Base-by-base conservation (phyloP, 2,113 vertebrate genomes). In the Machaerirhynchus nigripectus region DNA sequence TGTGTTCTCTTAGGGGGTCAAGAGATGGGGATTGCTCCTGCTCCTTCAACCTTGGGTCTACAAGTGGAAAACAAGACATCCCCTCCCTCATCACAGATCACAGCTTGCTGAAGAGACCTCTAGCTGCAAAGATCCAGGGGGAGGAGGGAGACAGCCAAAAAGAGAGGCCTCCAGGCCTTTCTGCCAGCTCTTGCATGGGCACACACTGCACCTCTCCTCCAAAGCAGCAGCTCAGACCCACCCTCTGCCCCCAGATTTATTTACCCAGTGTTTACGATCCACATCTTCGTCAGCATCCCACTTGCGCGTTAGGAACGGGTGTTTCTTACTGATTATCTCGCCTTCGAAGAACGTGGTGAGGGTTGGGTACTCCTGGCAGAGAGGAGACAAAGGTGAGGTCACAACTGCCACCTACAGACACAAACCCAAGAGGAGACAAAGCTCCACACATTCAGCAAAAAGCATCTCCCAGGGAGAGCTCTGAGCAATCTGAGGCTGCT, bases 221-320 rank as follows among this genome's bases (percentile, higher is more conserved):
- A 44, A 33, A 69, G 0, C 67, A 76, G 89, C 35, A 44, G 69
- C 69, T 33, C 47, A 65, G 68, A 16, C 3, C 47, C 31, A 10
- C 23, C 9, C 12, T 4, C 4, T 19, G 49, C 13, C 86, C n/a
- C 35, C n/a, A 15, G 23, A 47, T 28, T 49, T 49, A 84, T 90
- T 97, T 97, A 99, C 99, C 99, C 99, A 99, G 97, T 99, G 99
- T 94, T 99, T 99, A 81, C 99, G 98, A 97, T 99, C 99, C 78
- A 99, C 99, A 2, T 99, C 99, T 94, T 99, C 99, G 4, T 99
- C 99, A 1, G 99, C 99, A 9, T 99, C 99, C 99, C 99, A 99
- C 95, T 99, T 99, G 70, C 99, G 98, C 0, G 99, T 99, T 96
- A 99, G 97, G 98, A 99, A 99, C 12, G 99, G 99, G 56, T 99